A percentile compares a stretch with the other conserved stretches of the same genome.
Conservation (phyloP, 92 coral and sea anemone species). For the Nematostella vectensis region DNA sequence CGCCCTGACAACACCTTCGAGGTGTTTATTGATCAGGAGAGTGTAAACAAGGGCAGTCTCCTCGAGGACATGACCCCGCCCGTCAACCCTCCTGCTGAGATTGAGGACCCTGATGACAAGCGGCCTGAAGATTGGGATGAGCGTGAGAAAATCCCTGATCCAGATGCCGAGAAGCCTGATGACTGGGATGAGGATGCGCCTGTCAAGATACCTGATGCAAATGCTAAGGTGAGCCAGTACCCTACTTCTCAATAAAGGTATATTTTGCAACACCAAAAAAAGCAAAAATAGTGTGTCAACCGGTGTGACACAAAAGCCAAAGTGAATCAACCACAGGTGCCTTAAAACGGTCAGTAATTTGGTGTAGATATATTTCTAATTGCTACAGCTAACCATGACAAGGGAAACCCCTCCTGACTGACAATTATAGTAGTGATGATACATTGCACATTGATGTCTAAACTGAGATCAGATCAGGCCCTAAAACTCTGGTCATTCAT, state of each 20-base stretch:
- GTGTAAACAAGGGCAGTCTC: slow-evolving; percentile 69
- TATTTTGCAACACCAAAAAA: too few relatives aligned
- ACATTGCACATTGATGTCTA: too few relatives aligned
- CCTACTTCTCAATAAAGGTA: not conserved
- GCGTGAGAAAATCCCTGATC: slow-evolving; percentile 94
- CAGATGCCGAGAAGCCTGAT: slow-evolving; percentile 97
- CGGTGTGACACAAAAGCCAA: too few relatives aligned
- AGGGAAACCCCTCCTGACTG: too few relatives aligned
- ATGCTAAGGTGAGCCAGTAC: slow-evolving; percentile 58
- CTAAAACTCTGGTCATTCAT: too few relatives aligned
- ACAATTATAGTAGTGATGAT: too few relatives aligned
- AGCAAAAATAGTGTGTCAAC: too few relatives aligned
- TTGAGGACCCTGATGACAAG: slow-evolving; percentile 83
- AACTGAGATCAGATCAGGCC: too few relatives aligned
- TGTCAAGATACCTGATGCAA: slow-evolving; percentile 77
- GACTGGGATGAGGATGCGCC: slow-evolving; percentile 99
- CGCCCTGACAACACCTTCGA: slow-evolving; percentile 85
- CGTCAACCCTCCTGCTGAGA: slow-evolving; percentile 91
- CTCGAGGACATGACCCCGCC: slow-evolving; percentile 87
- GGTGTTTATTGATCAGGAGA: slow-evolving; percentile 80
- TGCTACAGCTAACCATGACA: too few relatives aligned
- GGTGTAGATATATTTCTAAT: too few relatives aligned
- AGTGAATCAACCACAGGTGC: too few relatives aligned
- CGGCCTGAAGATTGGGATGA: slow-evolving; percentile 99
- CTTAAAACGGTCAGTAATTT: too few relatives aligned